Conservation (phyloP, 2,888 invertebrate species). For the Diadromus collaris region DNA sequence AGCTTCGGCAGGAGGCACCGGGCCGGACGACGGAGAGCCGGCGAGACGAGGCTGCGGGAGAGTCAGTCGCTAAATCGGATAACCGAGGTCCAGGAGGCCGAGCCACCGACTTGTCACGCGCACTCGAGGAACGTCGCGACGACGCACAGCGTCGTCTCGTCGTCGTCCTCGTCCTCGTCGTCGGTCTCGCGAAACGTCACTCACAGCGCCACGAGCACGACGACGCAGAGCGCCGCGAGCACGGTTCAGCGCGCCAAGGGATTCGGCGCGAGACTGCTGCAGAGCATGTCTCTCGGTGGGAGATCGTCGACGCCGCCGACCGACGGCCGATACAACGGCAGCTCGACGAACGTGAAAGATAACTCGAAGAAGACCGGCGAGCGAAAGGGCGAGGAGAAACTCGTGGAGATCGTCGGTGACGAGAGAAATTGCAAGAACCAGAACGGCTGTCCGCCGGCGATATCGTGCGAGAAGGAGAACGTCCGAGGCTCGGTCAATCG, state of each 20-base stretch:
- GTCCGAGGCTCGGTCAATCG: conserved; percentile 70
- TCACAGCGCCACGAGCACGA: conserved; percentile 54
- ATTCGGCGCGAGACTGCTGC: conserved; percentile 81
- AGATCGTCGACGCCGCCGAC: conserved; percentile 59
- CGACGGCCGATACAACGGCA: conserved; percentile 55
- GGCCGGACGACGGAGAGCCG: conserved; percentile 82
- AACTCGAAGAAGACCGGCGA: conserved; percentile 32
- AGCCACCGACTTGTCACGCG: conserved; percentile 73
- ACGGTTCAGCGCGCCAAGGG: conserved; percentile 80
- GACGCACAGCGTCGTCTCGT: conserved; percentile 45
- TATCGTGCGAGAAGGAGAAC: conserved; percentile 74
- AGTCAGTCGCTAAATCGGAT: conserved; percentile 93
- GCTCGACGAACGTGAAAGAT: conserved; percentile 48
- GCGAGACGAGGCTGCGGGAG: conserved; percentile 87
- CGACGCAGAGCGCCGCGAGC: conserved; percentile 65
- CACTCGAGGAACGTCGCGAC: conserved; percentile 58
- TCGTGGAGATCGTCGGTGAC: conserved; percentile 44
- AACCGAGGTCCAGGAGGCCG: conserved; percentile 92
- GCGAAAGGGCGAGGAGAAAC: conserved; percentile 58
- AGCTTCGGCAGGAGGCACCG: conserved; percentile 81
- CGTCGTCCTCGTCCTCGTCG: conserved; percentile 59
- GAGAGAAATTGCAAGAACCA: conserved; percentile 62
- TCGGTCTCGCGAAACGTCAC: conserved; percentile 67
- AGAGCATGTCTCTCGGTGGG: conserved; percentile 78
- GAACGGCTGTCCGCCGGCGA: conserved; percentile 63